Base-by-base conservation (phyloP, 2,888 invertebrate genomes). In the Orthosia incerta region DNA sequence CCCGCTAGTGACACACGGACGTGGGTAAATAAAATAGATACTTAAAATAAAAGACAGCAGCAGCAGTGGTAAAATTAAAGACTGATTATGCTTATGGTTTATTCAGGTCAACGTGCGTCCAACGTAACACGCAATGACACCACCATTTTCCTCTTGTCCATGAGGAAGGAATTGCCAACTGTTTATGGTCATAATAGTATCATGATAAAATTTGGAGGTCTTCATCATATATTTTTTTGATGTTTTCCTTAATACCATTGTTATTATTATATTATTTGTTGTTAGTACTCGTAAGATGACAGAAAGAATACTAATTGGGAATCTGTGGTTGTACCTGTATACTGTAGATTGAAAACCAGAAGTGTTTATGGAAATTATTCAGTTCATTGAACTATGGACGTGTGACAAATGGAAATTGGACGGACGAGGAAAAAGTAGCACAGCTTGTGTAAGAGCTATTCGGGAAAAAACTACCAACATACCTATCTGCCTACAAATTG, bases 111-210 rank as follows among this genome's bases (percentile, higher is more conserved):
- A 45, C 51, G 50, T 18, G 11, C 16, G 39, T 20, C 3, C 4
- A 56, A 50, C n/a, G 20, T 20, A 16, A 50, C 11, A 55, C 45
- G 4, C 20, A 55, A 26, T 48, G 4, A 13, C 13, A 20, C 15
- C 63, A 53, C 20, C 48, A 55, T 83, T 68, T 74, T 80, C 68
- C 80, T 74, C 23, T n/a, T 26, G 50, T 51, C 11, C 20, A 80
- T 80, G 80, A 84, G 80, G 80, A 84, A 81, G 53, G 45, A n/a
- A 80, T 65, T 74, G 80, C 50, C 45, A n/a, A 26, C 55, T 55
- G 46, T 55, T 65, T 81, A 71, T 71, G 26, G 63, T 69, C 55
- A 65, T 79, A 79, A 68, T 51, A 65, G 5, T 16, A 74, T 46
- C 59, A 55, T 13, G 59, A 71, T 76, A 75, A 75, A 7, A 50